Base-by-base conservation (phyloP, 2,113 vertebrate species). In the Gopherus flavomarginatus region DNA sequence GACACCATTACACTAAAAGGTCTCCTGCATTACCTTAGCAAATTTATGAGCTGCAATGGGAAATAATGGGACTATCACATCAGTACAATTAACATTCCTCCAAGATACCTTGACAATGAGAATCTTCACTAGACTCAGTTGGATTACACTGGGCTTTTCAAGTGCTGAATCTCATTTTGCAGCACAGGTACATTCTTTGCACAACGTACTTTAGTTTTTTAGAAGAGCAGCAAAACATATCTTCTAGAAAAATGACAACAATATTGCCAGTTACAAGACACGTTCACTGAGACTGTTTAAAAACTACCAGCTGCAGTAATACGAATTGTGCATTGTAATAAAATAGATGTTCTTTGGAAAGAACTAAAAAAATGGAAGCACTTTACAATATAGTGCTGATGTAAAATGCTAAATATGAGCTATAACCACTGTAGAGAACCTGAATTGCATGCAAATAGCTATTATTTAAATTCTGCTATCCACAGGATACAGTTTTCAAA, bases 241-340 rank as follows among this genome's bases (percentile, higher is more conserved):
- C 86, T 96, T 91, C 54, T 81, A 88, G 59, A 89, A 89, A 62
- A 83, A 87, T 89, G 49, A 93, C 81, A 92, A 89, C 81, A 97
- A 29, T 44, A 11, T n/a, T 54, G 69, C 72, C 72, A 2, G 3
- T 78, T 95, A 75, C 84, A 97, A 89, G 77, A 96, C 81, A 88
- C n/a, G 92, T 82, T 95, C 92, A 78, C 5, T 86, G 90, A 86
- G 86, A 92, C 42, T 81, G 72, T 87, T 95, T 96, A 97, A 97
- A 96, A 93, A 65, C 80, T 84, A 27, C 77, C n/a, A 90, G n/a
- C 1, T 27, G 38, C 72, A 86, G 62, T 93, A 88, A 59, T 29
- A 65, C 54, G 79, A 90, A 81, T 96, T 96, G 85, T 62, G 2
- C 82, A 62, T 93, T 90, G 88, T 26, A 87, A 92, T 42, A 79